A percentile compares a stretch with the other conserved stretches of the same genome.
phyloP scores from a whole-genome alignment of 2,113 vertebrate genomes.

The Perca flavescens region DNA sequence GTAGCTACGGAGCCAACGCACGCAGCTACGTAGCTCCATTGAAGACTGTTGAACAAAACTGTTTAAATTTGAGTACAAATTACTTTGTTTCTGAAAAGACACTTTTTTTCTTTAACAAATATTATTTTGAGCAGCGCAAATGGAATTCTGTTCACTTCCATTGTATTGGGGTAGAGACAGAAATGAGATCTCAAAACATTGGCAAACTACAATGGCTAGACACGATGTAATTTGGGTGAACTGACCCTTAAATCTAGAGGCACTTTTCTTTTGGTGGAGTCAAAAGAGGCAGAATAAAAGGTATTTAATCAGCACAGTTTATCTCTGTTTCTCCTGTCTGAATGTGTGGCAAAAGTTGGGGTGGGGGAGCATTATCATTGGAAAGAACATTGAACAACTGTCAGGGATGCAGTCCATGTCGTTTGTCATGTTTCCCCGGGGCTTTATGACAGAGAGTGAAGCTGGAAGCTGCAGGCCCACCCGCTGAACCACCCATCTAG shows the following conservation, averaged over 20 bases:
- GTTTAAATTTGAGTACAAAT: neutral
- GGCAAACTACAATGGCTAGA: neutral
- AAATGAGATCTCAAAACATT: constrained; percentile 1
- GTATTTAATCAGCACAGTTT: constrained; percentile 54
- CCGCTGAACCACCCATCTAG: constrained; percentile 68
- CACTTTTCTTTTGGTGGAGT: neutral
- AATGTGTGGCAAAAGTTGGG: constrained; percentile 32
- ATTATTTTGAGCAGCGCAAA: neutral
- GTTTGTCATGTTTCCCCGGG: constrained; percentile 80
- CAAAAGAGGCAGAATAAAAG: constrained; percentile 17
- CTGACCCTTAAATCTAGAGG: constrained; percentile 6
- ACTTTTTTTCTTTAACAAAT: neutral
- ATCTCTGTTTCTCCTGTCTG: constrained; percentile 45
- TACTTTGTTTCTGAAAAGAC: neutral
- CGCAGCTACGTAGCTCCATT: neutral
- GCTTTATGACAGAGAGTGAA: constrained; percentile 70
- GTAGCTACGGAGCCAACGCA: too few species aligned
- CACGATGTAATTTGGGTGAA: constrained; percentile 2
- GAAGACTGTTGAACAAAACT: neutral
- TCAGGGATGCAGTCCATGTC: constrained; percentile 73
- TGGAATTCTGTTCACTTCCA: neutral
- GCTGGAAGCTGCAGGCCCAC: constrained; percentile 62
- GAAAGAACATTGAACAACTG: constrained; percentile 78
- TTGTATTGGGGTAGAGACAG: neutral
- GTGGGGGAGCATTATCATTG: constrained; percentile 65